phyloP scores from a whole-genome alignment of 2,113 vertebrate genomes.

The Mungos mungo region DNA sequence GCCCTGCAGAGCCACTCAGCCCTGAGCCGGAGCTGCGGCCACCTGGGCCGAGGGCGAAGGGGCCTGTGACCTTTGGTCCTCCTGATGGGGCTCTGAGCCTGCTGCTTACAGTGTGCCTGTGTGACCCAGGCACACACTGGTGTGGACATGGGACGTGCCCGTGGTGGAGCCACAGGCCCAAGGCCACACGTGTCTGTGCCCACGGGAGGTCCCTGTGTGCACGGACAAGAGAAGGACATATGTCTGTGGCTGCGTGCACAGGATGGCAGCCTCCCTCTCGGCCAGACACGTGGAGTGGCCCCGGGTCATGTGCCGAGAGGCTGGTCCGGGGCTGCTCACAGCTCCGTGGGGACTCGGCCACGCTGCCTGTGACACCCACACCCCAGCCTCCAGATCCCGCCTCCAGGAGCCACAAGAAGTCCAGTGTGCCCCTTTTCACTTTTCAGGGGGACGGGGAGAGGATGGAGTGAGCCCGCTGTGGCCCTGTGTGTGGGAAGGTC shows the following conservation, averaged over 20 bases:
- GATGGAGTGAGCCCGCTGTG: fast-evolving
- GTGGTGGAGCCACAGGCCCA: background rate
- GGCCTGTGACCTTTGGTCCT: background rate
- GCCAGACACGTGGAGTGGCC: fast-evolving
- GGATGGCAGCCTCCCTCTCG: fast-evolving
- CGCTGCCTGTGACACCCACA: background rate
- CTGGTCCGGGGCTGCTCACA: background rate
- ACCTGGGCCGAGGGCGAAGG: background rate
- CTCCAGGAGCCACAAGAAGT: background rate
- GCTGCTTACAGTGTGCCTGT: fast-evolving
- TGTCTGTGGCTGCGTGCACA: fast-evolving
- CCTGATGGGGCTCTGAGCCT: background rate
- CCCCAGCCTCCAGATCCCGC: too few relatives aligned
- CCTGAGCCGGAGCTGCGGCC: fast-evolving
- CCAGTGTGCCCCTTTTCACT: background rate
- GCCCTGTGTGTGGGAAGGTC: background rate
- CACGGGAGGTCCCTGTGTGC: fast-evolving
- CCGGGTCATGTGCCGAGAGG: fast-evolving
- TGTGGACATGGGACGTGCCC: fast-evolving
- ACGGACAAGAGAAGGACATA: too few relatives aligned
- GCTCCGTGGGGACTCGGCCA: background rate
- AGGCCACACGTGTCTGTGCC: fast-evolving
- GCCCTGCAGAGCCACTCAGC: fast-evolving
- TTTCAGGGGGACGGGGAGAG: too few relatives aligned
- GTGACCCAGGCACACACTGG: background rate